These are phyloP conservation scores for Tethea ocularis DNA, from an alignment of 2,888 invertebrate genomes.

Conservation along the genomic window DNA sequence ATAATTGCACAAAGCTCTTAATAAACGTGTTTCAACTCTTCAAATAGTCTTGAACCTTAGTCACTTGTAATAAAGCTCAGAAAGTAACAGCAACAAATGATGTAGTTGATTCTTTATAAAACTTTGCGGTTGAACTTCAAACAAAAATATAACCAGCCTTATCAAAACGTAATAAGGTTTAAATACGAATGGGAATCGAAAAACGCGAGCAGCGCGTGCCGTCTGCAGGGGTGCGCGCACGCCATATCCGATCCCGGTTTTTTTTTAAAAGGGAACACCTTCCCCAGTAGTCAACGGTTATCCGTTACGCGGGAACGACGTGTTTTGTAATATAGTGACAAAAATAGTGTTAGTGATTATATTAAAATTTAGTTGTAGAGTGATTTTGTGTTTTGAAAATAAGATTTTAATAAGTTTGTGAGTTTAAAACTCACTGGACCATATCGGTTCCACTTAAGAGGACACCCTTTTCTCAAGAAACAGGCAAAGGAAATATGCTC, in stretches of 20 bases:
- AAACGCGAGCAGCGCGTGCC: conserved; percentile 79
- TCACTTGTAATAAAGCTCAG: accelerated
- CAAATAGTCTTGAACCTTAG: conserved; percentile 25
- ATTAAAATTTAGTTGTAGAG: conserved; percentile 17
- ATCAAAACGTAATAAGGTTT: conserved; percentile 12
- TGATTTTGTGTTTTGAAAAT: conserved; percentile 18
- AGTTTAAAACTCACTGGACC: neutral
- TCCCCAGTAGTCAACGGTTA: conserved; percentile 73
- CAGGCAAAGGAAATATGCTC: conserved; percentile 50
- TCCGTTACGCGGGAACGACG: conserved; percentile 53
- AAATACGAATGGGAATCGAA: conserved; percentile 29
- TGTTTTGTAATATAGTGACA: conserved; percentile 17
- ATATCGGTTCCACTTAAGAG: conserved; percentile 45
- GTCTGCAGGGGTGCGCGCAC: conserved; percentile 72
- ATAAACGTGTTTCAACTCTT: conserved; percentile 14
- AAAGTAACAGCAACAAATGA: conserved; percentile 12
- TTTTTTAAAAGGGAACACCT: conserved; percentile 59
- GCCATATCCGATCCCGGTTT: conserved; percentile 66
- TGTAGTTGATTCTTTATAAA: conserved; percentile 4
- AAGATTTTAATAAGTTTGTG: neutral
- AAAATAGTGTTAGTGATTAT: conserved; percentile 12
- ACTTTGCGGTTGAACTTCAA: neutral
- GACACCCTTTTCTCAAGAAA: conserved; percentile 48
- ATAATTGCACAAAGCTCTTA: conserved; percentile 55
- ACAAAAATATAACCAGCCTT: neutral